These are phyloP conservation scores for Intellagama lesueurii DNA, from an alignment of 2,797 vertebrate species.

Conservation along the genomic window DNA sequence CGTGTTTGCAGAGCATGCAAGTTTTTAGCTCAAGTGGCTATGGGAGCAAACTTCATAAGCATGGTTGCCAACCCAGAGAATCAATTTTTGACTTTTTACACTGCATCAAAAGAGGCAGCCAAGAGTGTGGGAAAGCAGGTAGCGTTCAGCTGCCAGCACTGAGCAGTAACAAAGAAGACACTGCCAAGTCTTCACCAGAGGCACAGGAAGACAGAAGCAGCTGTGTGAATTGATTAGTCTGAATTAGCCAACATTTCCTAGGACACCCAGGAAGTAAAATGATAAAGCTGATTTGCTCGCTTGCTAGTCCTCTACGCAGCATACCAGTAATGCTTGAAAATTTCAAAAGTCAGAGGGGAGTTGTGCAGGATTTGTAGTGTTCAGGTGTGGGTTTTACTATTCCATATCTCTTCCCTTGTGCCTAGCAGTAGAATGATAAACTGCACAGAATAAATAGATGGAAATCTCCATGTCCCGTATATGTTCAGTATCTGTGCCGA, in stretches of 20 bases:
- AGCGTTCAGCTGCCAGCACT: not conserved
- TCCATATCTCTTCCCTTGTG: not conserved
- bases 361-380: not conserved
- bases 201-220: not conserved
- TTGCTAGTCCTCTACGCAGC: not conserved
- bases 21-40: not conserved
- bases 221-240: no score
- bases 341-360: not conserved
- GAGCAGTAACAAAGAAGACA: not conserved
- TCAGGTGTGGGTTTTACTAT: not conserved
- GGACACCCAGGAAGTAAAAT: not conserved
- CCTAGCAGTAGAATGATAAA: not conserved
- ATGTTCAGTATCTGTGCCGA: conserved; percentile 6
- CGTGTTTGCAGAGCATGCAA: not conserved
- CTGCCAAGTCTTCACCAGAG: not conserved
- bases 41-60: not conserved
- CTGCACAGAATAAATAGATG: not conserved
- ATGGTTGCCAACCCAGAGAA: not conserved
- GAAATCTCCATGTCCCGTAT: not conserved
- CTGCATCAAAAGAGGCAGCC: not conserved
- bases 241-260: not conserved
- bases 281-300: not conserved
- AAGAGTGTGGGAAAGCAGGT: not conserved
- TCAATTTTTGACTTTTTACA: not conserved
- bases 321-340: not conserved